Conservation (phyloP, 1,140 invertebrate species). For the Macrostomum lignano region DNA sequence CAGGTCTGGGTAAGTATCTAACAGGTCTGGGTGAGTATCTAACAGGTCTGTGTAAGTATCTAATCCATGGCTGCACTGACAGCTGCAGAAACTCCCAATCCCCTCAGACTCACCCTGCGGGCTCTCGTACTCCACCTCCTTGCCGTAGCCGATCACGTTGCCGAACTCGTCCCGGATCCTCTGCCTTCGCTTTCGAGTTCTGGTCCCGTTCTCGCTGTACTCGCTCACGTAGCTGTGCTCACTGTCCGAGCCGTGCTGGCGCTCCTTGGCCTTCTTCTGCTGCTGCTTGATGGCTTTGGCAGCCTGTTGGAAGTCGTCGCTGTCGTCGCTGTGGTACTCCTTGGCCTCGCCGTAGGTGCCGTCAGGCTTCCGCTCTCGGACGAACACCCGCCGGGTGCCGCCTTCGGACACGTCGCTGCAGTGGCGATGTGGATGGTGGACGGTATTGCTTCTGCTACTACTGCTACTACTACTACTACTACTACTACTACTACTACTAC, state of each 20-base stretch:
- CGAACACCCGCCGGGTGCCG: constrained; percentile 18
- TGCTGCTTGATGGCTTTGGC: constrained; percentile 8
- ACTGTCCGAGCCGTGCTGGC: constrained; percentile 11
- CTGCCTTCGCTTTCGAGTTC: constrained; percentile 13
- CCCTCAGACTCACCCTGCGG: no score
- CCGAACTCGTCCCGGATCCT: constrained; percentile 7
- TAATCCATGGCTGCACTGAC: no score
- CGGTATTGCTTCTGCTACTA: no score
- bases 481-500: no score
- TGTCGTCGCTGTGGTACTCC: constrained; percentile 21
- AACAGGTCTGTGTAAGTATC: no score
- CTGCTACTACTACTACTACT: no score
- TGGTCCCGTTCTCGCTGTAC: constrained; percentile 17
- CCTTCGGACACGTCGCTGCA: constrained; percentile 19
- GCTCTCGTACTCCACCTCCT: not conserved
- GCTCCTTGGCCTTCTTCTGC: constrained; percentile 11
- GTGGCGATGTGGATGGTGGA: no score
- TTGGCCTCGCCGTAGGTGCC: constrained; percentile 19
- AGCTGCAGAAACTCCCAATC: no score
- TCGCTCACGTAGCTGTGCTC: constrained; percentile 20
- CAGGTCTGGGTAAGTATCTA: no score
- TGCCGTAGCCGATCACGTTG: not conserved
- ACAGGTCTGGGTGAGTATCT: no score
- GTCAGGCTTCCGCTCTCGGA: constrained; percentile 14
- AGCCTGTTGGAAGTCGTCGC: constrained; percentile 7